A percentile compares a stretch with the other conserved stretches of the same genome.
Conservation (phyloP, 2,113 vertebrate genomes). For the Gopherus flavomarginatus region DNA sequence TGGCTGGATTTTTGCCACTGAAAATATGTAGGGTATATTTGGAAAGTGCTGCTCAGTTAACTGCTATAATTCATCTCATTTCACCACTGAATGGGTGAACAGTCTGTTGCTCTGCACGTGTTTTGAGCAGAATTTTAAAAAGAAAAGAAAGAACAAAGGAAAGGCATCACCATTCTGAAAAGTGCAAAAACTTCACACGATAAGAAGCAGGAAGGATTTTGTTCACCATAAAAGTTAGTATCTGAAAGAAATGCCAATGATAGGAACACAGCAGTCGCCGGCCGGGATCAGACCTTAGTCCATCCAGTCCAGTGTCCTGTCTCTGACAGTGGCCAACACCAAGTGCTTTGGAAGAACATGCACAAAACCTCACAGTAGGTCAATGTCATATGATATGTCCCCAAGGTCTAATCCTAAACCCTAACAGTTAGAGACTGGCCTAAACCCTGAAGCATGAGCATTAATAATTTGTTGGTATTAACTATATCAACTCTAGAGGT, state of each 20-base stretch:
- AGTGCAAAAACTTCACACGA: background rate
- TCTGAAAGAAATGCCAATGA: background rate
- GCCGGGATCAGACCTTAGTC: background rate
- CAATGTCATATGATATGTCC: background rate
- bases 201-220: background rate
- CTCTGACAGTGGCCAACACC: background rate
- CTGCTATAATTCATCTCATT: background rate
- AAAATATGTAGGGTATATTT: background rate
- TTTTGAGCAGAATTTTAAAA: background rate
- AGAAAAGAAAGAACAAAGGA: background rate
- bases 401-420: background rate
- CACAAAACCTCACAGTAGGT: background rate
- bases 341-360: background rate
- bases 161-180: background rate
- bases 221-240: background rate
- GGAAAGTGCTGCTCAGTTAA: slow-evolving; percentile 27
- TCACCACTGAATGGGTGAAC: background rate
- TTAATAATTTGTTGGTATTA: background rate
- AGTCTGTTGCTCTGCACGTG: background rate
- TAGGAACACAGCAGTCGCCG: background rate
- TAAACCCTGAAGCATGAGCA: background rate
- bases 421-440: background rate
- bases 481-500: background rate
- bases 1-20: slow-evolving; percentile 4
- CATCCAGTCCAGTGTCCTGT: background rate